Conservation (phyloP, 2,113 vertebrate species). For the Phaetusa simplex region DNA sequence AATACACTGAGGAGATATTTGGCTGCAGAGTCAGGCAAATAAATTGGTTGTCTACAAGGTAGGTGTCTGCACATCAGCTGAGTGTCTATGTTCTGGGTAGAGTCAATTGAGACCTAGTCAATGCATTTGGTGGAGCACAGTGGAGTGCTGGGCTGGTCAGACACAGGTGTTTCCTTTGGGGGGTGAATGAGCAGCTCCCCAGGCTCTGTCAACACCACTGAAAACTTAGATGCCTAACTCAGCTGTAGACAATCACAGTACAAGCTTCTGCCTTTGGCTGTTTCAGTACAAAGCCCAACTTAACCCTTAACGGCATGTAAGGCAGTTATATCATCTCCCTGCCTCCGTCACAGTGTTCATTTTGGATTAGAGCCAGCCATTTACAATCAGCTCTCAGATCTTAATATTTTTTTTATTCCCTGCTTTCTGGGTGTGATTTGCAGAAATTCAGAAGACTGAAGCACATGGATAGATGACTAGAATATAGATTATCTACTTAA, state of each 20-base stretch:
- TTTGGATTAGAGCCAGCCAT: neutral
- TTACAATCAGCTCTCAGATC: neutral
- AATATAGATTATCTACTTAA: slow-evolving; percentile 31
- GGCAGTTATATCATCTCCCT: neutral
- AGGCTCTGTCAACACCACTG: neutral
- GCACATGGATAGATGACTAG: neutral
- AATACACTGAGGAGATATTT: neutral
- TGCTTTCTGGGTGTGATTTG: neutral
- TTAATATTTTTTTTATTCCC: neutral
- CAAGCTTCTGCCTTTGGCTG: neutral
- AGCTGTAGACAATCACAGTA: neutral
- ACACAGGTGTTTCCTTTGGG: fast-evolving
- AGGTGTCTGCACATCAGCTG: neutral
- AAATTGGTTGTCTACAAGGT: neutral
- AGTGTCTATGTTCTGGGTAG: neutral
- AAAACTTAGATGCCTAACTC: neutral
- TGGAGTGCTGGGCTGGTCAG: neutral
- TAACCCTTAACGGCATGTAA: neutral
- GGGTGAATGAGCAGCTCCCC: fast-evolving
- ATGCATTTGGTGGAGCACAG: neutral
- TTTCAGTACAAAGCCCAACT: neutral
- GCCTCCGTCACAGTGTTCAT: neutral
- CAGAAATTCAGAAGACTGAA: neutral
- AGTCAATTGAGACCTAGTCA: neutral
- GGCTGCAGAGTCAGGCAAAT: neutral